A percentile compares a stretch with the other conserved stretches of the same genome.
phyloP scores from a whole-genome alignment of 2,113 vertebrate genomes.

The Pelmatolapia mariae region DNA sequence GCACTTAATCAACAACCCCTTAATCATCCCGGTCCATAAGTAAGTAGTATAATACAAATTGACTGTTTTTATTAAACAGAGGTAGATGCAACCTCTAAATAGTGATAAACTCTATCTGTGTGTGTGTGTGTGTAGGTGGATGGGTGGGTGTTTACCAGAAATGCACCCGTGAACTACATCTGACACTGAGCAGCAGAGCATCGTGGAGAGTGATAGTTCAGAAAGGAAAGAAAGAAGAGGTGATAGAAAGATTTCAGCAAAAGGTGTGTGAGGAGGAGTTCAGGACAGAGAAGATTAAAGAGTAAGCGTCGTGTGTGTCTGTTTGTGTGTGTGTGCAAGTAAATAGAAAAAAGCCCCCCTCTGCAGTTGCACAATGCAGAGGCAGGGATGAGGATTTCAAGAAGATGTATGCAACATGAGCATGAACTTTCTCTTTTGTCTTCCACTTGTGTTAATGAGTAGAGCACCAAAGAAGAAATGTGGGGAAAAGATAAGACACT shows the following conservation, averaged over 20 bases:
- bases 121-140: not conserved
- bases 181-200: not conserved
- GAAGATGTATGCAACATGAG: not conserved
- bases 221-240: not conserved
- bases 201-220: not conserved
- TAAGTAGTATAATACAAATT: not conserved
- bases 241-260: conserved; percentile 11
- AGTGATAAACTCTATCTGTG: not conserved
- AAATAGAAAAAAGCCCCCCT: not conserved
- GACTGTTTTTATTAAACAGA: not conserved
- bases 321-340: not conserved
- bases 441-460: not conserved
- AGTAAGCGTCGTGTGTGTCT: not conserved
- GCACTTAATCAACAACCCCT: not conserved
- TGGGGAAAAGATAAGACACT: not conserved
- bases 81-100: not conserved
- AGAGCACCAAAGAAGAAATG: not conserved
- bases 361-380: not conserved
- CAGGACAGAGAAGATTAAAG: conserved; percentile 25
- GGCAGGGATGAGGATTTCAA: not conserved
- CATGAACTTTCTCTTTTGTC: not conserved
- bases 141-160: not conserved
- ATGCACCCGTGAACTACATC: not conserved
- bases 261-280: conserved; percentile 17
- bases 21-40: not conserved